phyloP scores from a whole-genome alignment of 2,888 invertebrate species.

The Apodemia hepburni region DNA sequence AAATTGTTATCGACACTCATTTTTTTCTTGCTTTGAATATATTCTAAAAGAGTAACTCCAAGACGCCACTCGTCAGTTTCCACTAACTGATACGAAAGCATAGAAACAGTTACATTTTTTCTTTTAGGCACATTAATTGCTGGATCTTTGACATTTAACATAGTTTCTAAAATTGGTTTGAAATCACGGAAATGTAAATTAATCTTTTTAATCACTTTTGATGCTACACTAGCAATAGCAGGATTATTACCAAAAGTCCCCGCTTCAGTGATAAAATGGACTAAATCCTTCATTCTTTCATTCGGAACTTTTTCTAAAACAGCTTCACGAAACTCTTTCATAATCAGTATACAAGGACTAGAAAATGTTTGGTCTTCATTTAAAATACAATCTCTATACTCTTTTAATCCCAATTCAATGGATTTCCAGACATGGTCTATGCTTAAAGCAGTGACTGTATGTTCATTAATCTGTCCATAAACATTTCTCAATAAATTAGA shows the following conservation, averaged over 20 bases:
- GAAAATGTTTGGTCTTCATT: constrained; percentile 53
- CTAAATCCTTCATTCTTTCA: constrained; percentile 62
- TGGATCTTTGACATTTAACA: constrained; percentile 77
- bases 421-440: constrained; percentile 78
- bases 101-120: constrained; percentile 60
- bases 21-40: constrained; percentile 92
- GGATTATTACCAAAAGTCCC: constrained; percentile 81
- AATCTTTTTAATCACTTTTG: constrained; percentile 83
- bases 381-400: constrained; percentile 67
- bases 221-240: constrained; percentile 79
- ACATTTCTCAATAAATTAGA: constrained; percentile 77
- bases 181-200: constrained; percentile 82
- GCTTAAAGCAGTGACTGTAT: constrained; percentile 60
- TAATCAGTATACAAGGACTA: constrained; percentile 68
- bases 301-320: constrained; percentile 74
- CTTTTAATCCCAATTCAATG: constrained; percentile 75
- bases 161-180: constrained; percentile 77
- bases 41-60: constrained; percentile 89
- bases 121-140: constrained; percentile 52
- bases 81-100: constrained; percentile 81
- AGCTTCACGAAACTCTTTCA: constrained; percentile 79
- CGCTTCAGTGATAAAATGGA: constrained; percentile 76
- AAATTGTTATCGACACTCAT: constrained; percentile 83
- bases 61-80: constrained; percentile 87
- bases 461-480: constrained; percentile 76